A percentile compares a stretch with the other conserved stretches of the same genome.
These are phyloP conservation scores for Bolborhynchus lineola DNA, from an alignment of 2,113 vertebrate species.

Conservation along the genomic window DNA sequence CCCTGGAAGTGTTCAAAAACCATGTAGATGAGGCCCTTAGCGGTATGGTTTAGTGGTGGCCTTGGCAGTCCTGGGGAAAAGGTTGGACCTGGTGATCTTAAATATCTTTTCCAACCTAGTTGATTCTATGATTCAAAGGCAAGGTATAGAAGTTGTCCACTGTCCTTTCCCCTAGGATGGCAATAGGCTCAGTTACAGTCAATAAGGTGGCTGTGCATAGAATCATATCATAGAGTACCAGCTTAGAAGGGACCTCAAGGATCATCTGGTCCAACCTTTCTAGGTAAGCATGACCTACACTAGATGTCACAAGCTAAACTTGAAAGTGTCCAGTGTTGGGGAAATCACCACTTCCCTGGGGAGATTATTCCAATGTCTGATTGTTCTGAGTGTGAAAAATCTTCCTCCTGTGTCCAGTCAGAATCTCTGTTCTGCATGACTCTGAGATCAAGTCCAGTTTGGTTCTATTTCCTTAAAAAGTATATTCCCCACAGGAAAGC, in stretches of 20 bases:
- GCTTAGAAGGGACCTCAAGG: not conserved
- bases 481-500: not conserved
- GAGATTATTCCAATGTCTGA: not conserved
- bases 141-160: not conserved
- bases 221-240: not conserved
- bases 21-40: not conserved
- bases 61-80: not conserved
- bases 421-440: not conserved
- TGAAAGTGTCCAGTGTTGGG: not conserved
- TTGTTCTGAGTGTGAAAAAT: not conserved
- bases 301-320: not conserved
- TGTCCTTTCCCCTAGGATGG: not conserved
- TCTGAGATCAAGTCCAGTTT: not conserved
- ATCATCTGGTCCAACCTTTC: not conserved
- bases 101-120: not conserved
- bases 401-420: not conserved
- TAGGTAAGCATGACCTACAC: not conserved
- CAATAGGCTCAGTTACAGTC: not conserved
- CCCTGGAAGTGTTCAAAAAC: not conserved
- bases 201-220: fast-evolving
- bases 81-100: not conserved
- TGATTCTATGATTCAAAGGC: not conserved
- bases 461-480: not conserved
- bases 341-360: not conserved
- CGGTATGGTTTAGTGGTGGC: not conserved